These are phyloP conservation scores for Porites rus DNA, from an alignment of 92 coral and sea anemone genomes.

Conservation along the genomic window DNA sequence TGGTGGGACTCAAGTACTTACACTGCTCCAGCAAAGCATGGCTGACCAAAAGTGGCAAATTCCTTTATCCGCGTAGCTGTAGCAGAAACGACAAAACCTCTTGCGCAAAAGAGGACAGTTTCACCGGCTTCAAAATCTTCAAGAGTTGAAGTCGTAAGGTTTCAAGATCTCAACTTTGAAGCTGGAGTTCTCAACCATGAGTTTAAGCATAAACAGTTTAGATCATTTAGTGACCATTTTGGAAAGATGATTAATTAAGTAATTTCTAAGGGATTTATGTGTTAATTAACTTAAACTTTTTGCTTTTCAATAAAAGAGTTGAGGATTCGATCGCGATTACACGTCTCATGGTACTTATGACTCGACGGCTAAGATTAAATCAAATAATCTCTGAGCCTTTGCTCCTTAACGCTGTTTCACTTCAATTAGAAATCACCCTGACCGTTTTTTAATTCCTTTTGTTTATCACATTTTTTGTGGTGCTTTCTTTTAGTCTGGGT, in stretches of 20 bases:
- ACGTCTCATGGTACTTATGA: no score
- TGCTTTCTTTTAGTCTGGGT: no score
- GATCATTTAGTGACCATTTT: background rate
- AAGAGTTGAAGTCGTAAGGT: conserved; percentile 58
- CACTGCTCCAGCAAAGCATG: conserved; percentile 42
- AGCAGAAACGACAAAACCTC: conserved; percentile 25
- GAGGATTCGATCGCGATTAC: background rate
- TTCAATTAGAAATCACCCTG: no score
- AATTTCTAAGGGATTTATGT: background rate
- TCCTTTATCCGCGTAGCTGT: conserved; percentile 61
- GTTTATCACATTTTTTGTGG: no score
- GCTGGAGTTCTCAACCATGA: background rate
- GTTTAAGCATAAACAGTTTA: background rate
- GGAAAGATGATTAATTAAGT: background rate
- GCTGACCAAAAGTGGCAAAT: conserved; percentile 56
- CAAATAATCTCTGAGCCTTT: no score
- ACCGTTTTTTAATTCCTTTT: no score
- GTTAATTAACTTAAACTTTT: no score
- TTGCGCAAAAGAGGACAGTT: conserved; percentile 44
- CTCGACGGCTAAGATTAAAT: no score
- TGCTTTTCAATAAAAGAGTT: background rate
- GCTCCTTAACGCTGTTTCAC: no score
- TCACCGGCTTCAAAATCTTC: conserved; percentile 70
- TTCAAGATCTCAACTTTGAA: background rate
- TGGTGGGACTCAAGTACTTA: conserved; percentile 70